phyloP scores from a whole-genome alignment of 2,888 invertebrate genomes.

The Hydrotaea cyrtoneurina region DNA sequence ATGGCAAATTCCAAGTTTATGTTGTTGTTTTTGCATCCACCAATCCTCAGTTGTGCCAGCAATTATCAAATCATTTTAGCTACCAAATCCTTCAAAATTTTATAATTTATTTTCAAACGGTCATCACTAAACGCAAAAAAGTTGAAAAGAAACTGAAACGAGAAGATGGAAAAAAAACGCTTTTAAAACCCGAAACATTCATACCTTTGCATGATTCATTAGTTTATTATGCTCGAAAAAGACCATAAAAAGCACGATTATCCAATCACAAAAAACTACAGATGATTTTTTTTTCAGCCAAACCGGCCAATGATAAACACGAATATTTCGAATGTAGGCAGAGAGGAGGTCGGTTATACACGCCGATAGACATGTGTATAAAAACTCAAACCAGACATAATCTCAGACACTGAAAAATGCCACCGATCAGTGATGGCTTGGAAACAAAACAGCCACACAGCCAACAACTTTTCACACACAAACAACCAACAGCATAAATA shows the following conservation, averaged over 20 bases:
- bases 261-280: constrained; percentile 72
- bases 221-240: constrained; percentile 62
- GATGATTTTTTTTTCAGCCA: constrained; percentile 64
- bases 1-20: constrained; percentile 16
- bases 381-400: constrained; percentile 75
- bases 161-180: constrained; percentile 8
- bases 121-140: neutral
- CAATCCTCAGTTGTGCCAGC: neutral
- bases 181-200: neutral
- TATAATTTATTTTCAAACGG: constrained; percentile 26
- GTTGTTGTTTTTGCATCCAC: neutral
- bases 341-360: constrained; percentile 27
- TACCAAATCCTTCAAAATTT: constrained; percentile 39
- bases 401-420: constrained; percentile 77
- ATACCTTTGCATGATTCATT: constrained; percentile 62
- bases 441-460: constrained; percentile 23
- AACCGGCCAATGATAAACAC: constrained; percentile 68
- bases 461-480: constrained; percentile 63
- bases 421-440: constrained; percentile 61
- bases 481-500: constrained; percentile 1
- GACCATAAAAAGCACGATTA: constrained; percentile 56
- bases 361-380: constrained; percentile 38
- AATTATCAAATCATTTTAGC: constrained; percentile 38
- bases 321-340: constrained; percentile 61
- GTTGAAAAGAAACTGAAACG: neutral